These are phyloP conservation scores for Gallinago undulata DNA, from an alignment of 2,113 vertebrate species.

Conservation along the genomic window DNA sequence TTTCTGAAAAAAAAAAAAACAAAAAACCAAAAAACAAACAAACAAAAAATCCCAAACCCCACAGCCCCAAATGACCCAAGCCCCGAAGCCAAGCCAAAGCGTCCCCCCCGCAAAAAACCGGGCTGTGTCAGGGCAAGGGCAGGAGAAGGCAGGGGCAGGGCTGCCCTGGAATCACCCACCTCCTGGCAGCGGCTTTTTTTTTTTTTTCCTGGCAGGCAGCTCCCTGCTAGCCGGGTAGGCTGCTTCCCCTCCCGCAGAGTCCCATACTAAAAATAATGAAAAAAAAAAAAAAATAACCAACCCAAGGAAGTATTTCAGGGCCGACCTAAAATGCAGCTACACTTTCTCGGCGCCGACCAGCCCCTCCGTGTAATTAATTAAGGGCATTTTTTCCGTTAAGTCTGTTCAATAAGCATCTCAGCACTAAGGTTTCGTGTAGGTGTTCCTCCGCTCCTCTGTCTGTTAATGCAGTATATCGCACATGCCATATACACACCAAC, in stretches of 20 bases:
- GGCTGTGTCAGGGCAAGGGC: not conserved
- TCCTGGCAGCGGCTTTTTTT: not conserved
- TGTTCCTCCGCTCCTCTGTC: not conserved
- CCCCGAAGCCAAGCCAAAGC: not conserved
- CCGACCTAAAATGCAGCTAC: not conserved
- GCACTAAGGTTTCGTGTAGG: not conserved
- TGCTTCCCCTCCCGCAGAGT: not conserved
- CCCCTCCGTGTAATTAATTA: conserved; percentile 4
- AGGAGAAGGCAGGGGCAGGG: not conserved
- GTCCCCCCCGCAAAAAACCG: not conserved
- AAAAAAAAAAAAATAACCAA: not conserved
- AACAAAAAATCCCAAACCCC: not conserved
- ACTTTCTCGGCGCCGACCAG: not conserved
- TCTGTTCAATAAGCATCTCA: not conserved
- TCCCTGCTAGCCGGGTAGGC: not conserved
- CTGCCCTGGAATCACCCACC: not conserved
- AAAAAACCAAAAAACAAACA: not conserved
- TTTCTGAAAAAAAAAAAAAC: not conserved
- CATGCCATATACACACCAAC: not conserved
- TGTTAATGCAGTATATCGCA: not conserved
- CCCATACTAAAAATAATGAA: not conserved
- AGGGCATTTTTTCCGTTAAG: not conserved
- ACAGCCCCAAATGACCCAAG: not conserved
- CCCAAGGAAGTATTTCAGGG: not conserved
- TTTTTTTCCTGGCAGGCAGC: not conserved